Evolutionary conservation across 2,888 invertebrate species (phyloP).

Genomic region (Mythimna loreyi): DNA sequence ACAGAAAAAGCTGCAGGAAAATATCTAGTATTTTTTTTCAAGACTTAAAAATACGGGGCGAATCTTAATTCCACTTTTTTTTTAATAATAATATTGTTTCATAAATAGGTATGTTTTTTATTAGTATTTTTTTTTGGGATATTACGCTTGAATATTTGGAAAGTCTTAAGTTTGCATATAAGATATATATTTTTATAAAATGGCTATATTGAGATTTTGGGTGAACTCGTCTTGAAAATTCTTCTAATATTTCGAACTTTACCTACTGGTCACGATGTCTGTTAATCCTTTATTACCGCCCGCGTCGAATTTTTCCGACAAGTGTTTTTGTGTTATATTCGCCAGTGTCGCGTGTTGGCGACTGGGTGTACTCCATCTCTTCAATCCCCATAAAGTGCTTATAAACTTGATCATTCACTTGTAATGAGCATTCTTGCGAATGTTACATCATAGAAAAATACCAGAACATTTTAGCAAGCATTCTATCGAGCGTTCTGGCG

Average conservation of each 20-base stretch:
- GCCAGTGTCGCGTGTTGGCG: too few relatives aligned
- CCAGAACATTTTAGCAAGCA: too few relatives aligned
- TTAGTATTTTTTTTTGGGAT: slow-evolving; percentile 22
- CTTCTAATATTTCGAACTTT: too few relatives aligned
- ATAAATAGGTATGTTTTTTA: slow-evolving; percentile 34
- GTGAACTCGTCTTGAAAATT: slow-evolving; percentile 51
- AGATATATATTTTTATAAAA: slow-evolving; percentile 36
- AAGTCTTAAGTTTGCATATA: slow-evolving; percentile 29
- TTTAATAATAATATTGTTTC: slow-evolving; percentile 30
- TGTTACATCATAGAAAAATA: too few relatives aligned
- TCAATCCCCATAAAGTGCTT: too few relatives aligned
- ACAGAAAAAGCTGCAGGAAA: slow-evolving; percentile 40
- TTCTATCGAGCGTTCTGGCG: too few relatives aligned
- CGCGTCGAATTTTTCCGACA: too few relatives aligned
- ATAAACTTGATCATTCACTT: too few relatives aligned
- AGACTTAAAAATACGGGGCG: slow-evolving; percentile 48
- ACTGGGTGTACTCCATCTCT: too few relatives aligned
- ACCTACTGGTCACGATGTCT: not conserved
- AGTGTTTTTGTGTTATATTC: too few relatives aligned
- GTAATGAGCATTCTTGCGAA: too few relatives aligned
- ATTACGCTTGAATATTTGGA: slow-evolving; percentile 36
- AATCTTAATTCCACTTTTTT: slow-evolving; percentile 14
- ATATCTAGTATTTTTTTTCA: slow-evolving; percentile 29
- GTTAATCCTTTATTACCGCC: too few relatives aligned
- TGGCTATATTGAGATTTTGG: slow-evolving; percentile 43